These are phyloP conservation scores for Penaeus chinensis DNA, from an alignment of 1,140 invertebrate genomes.

Conservation along the genomic window DNA sequence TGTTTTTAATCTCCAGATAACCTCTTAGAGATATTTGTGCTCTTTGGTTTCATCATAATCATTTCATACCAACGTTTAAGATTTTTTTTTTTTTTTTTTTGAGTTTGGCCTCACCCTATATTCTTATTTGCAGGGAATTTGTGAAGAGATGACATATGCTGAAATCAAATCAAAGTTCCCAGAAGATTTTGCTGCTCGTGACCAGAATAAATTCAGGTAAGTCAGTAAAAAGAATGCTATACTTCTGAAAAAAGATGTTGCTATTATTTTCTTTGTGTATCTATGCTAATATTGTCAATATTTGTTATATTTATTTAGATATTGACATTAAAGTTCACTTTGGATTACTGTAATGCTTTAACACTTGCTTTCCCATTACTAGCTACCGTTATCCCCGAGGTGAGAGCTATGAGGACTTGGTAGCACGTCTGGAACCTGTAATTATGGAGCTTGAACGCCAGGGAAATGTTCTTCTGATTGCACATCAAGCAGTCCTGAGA, in stretches of 20 bases:
- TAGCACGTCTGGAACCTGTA: slow-evolving; percentile 94
- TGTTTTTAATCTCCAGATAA: background rate
- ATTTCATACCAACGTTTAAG: background rate
- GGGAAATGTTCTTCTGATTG: slow-evolving; percentile 97
- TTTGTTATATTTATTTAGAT: background rate
- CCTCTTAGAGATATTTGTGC: background rate
- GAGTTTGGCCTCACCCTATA: background rate
- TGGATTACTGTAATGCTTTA: background rate
- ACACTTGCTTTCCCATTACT: background rate
- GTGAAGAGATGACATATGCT: slow-evolving; percentile 99
- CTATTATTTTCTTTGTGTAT: background rate
- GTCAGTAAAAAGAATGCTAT: background rate
- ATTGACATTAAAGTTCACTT: too few species aligned
- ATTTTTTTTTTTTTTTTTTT: background rate
- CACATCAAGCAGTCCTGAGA: slow-evolving; percentile 97
- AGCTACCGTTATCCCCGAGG: slow-evolving; percentile 89
- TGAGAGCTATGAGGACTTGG: slow-evolving; percentile 97
- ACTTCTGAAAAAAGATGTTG: background rate
- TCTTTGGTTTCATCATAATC: background rate
- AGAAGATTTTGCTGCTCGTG: slow-evolving; percentile 93
- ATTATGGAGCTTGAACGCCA: slow-evolving; percentile 99
- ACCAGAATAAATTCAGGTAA: slow-evolving; percentile 84
- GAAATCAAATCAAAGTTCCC: slow-evolving; percentile 96
- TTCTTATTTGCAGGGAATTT: slow-evolving; percentile 68
- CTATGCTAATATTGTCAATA: background rate